Evolutionary conservation across 2,888 invertebrate species (phyloP).

Genomic region (Barypeithes pellucidus): DNA sequence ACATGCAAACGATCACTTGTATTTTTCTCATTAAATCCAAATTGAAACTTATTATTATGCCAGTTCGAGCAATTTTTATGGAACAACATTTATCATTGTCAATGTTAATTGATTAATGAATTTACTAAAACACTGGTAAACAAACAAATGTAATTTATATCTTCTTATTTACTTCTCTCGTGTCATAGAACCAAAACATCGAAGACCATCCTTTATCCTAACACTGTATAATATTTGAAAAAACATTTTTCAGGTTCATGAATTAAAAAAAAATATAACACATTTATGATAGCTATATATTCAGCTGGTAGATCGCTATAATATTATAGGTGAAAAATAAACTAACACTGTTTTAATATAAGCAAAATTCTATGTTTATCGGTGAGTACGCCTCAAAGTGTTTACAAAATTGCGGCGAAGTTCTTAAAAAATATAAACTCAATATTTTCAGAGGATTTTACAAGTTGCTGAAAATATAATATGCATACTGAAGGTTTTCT

Average conservation of each 20-base stretch:
- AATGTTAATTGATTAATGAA: too few relatives aligned
- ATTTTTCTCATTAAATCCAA: too few relatives aligned
- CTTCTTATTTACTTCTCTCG: too few relatives aligned
- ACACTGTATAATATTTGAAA: background rate
- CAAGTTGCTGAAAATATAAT: constrained; percentile 21
- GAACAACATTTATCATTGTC: too few relatives aligned
- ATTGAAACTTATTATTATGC: too few relatives aligned
- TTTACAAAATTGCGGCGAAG: constrained; percentile 39
- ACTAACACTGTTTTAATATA: constrained; percentile 39
- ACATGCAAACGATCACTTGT: too few relatives aligned
- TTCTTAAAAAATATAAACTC: constrained; percentile 40
- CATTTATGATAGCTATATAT: constrained; percentile 42
- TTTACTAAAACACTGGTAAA: too few relatives aligned
- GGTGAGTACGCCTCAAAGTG: constrained; percentile 32
- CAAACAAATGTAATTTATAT: too few relatives aligned
- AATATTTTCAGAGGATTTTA: constrained; percentile 37
- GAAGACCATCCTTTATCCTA: too few relatives aligned
- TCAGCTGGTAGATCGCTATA: constrained; percentile 42
- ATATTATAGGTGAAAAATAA: constrained; percentile 47
- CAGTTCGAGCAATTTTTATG: too few relatives aligned
- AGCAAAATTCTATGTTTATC: constrained; percentile 51
- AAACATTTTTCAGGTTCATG: constrained; percentile 7
- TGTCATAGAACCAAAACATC: too few relatives aligned
- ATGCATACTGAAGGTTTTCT: constrained; percentile 10
- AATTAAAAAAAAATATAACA: constrained; percentile 28